Base-by-base conservation (phyloP, 2,797 vertebrate species). In the Percopsis omiscomaycus region DNA sequence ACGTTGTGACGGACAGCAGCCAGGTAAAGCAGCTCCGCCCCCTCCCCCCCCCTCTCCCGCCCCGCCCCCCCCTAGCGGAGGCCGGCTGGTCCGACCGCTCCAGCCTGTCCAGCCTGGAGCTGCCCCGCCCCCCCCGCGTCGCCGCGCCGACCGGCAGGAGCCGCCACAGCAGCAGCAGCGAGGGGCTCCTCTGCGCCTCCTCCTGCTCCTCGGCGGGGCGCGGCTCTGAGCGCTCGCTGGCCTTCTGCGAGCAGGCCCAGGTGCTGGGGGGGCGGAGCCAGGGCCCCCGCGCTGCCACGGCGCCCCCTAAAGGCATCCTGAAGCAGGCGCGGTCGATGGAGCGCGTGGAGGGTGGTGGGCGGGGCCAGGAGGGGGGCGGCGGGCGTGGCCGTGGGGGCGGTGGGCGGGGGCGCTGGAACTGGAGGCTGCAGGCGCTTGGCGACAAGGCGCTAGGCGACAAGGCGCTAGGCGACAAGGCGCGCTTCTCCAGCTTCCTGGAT, bases 401-500 rank as follows among this genome's bases (percentile, higher is more conserved):
- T 3, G 9, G 49, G 69, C 48, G 68, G 63, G 53, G 58, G 0
- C 1, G 64, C 57, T 74, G 71, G 58, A 85, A 87, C 75, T 4
- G 47, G 88, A 88, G 66, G 75, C 76, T 83, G 69, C 85, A 82
- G 32, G 50, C 82, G 22, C 22, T 22, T 1, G 22, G 22, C 22
- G 22, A 22, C 22, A 22, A 22, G 22, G 22, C 22, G 22, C 22
- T 22, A 22, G 22, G 22, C 22, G 22, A 22, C 22, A 22, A 22
- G 22, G 22, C 22, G 16, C 69, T 93, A 37, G 88, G 95, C 66
- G 92, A 95, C 62, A 96, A 94, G 56, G 74, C 93, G 0, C 91
- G 91, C 60, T 97, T 97, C 81, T 97, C 95, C 13, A 88, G 82
- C 71, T 96, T 96, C 29, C 84, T 96, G 78, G 94, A 97, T 57